Evolutionary conservation across 2,113 vertebrate species (phyloP), one percentile per base, ranked within the genome.

Genomic region (Ctenomys sociabilis): DNA sequence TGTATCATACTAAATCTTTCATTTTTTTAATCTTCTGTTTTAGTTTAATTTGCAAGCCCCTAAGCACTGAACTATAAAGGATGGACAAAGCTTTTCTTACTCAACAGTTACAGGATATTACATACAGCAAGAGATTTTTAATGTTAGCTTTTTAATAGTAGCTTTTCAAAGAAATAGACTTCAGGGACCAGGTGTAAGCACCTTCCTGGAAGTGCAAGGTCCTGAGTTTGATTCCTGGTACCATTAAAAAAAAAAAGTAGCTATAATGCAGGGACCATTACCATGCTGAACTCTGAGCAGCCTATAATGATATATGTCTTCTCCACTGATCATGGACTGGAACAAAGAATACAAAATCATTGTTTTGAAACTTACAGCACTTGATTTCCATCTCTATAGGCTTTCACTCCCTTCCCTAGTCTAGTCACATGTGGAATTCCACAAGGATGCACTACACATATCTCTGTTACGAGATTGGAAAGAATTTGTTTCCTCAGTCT

Each of bases 111-210:
- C 52, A 30, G 13, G 26, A 82, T 77, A 22, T 72, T 86, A 90
- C 35, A 78, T 86, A 90, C 35, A 78, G 43, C 11, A 45, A 68
- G 83, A 83, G 1, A 84, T 81, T 93, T 93, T 61, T 40, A 57
- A 78, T 85, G 86, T 94, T 88, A 45, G 80, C n/a, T n/a, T n/a
- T 32, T 85, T 85, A 88, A 37, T 64, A 75, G 54, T 26, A 72
- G 66, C 72, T 87, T 91, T 78, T 54, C 12, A 24, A 26, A 52
- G n/a, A 68, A 61, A 35, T 37, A 88, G 59, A 80, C n/a, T 28
- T 75, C 24, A 75, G 43, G 45, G 6, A 26, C 73, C 1, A 49
- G 49, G 49, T 49, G n/a, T 49, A 49, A 49, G 45, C 45, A 49
- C 45, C 45, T 49, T 5, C 45, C 45, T 49, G 45, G 45, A 49